These are phyloP conservation scores for Lasiurus cinereus DNA, from an alignment of 2,113 vertebrate species.

Conservation along the genomic window DNA sequence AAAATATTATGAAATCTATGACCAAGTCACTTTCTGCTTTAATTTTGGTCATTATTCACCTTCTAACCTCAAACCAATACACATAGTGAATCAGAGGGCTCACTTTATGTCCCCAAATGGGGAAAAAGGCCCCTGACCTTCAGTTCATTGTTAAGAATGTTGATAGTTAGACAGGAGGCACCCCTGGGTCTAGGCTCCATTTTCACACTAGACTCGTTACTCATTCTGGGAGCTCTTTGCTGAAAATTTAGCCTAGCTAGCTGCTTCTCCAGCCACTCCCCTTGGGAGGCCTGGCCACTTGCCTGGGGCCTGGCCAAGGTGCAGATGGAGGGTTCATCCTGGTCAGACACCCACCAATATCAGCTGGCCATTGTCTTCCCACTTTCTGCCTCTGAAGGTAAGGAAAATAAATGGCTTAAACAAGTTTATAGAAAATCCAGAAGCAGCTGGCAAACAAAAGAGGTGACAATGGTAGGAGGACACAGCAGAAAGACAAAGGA, in stretches of 20 bases:
- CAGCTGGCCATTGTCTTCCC: background rate
- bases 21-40: background rate
- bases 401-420: background rate
- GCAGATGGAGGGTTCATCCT: background rate
- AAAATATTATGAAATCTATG: background rate
- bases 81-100: background rate
- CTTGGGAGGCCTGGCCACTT: background rate
- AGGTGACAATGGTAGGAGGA: background rate
- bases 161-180: background rate
- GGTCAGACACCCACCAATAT: background rate
- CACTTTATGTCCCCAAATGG: background rate
- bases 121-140: background rate
- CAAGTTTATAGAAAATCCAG: background rate
- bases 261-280: background rate
- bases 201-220: background rate
- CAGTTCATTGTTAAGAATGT: background rate
- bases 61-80: background rate
- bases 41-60: background rate
- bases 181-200: background rate
- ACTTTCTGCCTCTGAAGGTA: background rate
- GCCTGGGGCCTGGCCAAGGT: background rate
- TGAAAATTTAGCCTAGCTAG: background rate
- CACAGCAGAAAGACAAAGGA: background rate
- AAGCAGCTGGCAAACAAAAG: background rate
- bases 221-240: background rate